These are phyloP conservation scores for Aethina tumida DNA, from an alignment of 1,140 invertebrate species.

Conservation along the genomic window DNA sequence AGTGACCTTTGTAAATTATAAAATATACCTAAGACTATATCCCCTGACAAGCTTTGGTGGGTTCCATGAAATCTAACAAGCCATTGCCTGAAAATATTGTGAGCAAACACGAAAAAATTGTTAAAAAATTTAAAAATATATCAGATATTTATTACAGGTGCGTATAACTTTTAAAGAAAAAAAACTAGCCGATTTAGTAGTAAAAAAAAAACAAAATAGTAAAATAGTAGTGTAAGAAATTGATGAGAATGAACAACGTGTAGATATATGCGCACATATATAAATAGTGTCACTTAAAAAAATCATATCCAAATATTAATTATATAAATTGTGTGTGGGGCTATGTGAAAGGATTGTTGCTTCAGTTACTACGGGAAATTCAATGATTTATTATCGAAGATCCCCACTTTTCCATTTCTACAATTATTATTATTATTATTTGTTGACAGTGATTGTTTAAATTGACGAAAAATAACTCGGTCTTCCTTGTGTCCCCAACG, in stretches of 20 bases:
- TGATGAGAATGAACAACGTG: conserved; percentile 23
- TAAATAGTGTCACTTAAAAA: conserved; percentile 25
- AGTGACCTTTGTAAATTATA: conserved; percentile 13
- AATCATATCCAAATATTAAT: conserved; percentile 28
- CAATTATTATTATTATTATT: too few species aligned
- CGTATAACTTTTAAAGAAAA: conserved; percentile 14
- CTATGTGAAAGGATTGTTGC: conserved; percentile 5
- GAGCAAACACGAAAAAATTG: conserved; percentile 17
- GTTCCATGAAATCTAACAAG: conserved; percentile 7
- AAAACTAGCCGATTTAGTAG: conserved; percentile 9
- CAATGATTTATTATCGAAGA: too few species aligned
- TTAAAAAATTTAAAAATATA: conserved; percentile 13
- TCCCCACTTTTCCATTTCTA: too few species aligned
- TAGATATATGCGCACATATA: conserved; percentile 29
- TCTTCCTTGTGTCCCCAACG: too few species aligned
- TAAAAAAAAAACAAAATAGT: conserved; percentile 10
- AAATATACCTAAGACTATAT: conserved; percentile 33
- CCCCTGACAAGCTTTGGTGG: conserved; percentile 7
- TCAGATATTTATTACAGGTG: conserved; percentile 17
- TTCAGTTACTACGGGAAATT: too few species aligned
- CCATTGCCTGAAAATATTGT: conserved; percentile 14
- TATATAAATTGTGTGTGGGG: conserved; percentile 11
- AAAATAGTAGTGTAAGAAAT: conserved; percentile 22
- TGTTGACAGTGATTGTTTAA: too few species aligned
- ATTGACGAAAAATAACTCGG: too few species aligned